Evolutionary conservation across 30 jellyfish, hydroid and myxozoan genomes (phyloP).

Genomic region (Rhopilema esculentum): DNA sequence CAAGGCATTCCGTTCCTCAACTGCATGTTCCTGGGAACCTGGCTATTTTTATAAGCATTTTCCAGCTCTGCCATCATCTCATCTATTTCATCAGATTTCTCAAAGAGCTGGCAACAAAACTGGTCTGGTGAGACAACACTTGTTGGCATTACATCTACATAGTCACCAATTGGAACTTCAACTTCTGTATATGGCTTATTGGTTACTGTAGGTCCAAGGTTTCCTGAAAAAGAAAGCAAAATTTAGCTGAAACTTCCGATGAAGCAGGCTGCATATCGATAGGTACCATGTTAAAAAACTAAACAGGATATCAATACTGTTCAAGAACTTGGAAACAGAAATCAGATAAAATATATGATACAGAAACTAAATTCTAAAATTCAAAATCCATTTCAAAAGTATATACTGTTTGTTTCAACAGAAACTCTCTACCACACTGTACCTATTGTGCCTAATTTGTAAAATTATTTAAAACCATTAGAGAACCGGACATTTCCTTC

Average conservation of each 20-base stretch:
- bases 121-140: slow-evolving; percentile 63
- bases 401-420: too few relatives aligned
- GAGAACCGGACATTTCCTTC: too few relatives aligned
- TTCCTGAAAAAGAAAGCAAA: slow-evolving; percentile 1
- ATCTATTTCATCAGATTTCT: slow-evolving; percentile 72
- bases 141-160: slow-evolving; percentile 84
- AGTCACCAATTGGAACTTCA: slow-evolving; percentile 40
- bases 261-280: not conserved
- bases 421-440: too few relatives aligned
- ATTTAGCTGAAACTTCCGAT: too few relatives aligned
- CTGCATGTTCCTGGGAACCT: slow-evolving; percentile 13
- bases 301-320: too few relatives aligned
- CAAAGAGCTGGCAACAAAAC: slow-evolving; percentile 89
- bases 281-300: too few relatives aligned
- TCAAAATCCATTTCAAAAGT: too few relatives aligned
- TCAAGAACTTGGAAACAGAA: too few relatives aligned
- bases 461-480: too few relatives aligned
- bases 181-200: slow-evolving; percentile 45
- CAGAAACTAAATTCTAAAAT: too few relatives aligned
- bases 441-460: too few relatives aligned
- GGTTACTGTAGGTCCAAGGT: slow-evolving; percentile 40
- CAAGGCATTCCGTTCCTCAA: slow-evolving; percentile 88
- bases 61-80: slow-evolving; percentile 81
- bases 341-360: too few relatives aligned
- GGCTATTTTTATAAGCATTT: slow-evolving; percentile 50